Base-by-base conservation (phyloP, 2,797 vertebrate species). In the Tachyglossus aculeatus region DNA sequence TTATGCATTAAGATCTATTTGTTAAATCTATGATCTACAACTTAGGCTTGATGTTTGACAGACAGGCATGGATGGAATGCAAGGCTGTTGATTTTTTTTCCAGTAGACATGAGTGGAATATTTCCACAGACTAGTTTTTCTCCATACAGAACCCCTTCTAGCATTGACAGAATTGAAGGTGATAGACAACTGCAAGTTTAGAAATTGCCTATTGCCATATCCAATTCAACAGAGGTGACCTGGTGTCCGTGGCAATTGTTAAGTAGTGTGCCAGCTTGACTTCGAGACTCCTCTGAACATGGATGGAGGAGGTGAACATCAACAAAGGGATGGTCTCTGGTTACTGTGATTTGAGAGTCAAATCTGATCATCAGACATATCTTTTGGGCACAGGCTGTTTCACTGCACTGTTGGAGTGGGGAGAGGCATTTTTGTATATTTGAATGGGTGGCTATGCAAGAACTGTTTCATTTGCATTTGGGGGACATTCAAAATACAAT, bases 11-110 rank as follows among this genome's bases (percentile, higher is more conserved):
- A 66, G 48, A 83, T 60, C 33, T 51, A 54, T 67, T 82, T 84
- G 84, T 80, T 82, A 73, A 80, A 72, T 78, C 80, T 79, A 81
- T 78, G 62, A 67, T 43, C 62, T 88, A 68, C 77, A 74, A 67
- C 27, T 57, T 50, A 52, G 45, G 27, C 51, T 67, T 69, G 77
- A 58, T 79, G 68, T 80, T 80, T 67, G 71, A 80, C 77, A 51
- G 40, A 22, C 12, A 77, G 31, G 32, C 43, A 52, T 64, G 47
- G 68, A 13, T 37, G 5, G 36, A 71, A 39, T 74, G 67, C 38
- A 71, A 80, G 73, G 38, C 37, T 63, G 6, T 58, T 71, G 69
- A 9, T 31, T 77, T 90, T 84, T 43, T 88, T 81, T 78, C 53
- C 33, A 72, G 52, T 52, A 84, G 63, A 52, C 54, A 50, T 36